These are phyloP conservation scores for Maconellicoccus hirsutus DNA, from an alignment of 1,140 invertebrate species.

Conservation along the genomic window DNA sequence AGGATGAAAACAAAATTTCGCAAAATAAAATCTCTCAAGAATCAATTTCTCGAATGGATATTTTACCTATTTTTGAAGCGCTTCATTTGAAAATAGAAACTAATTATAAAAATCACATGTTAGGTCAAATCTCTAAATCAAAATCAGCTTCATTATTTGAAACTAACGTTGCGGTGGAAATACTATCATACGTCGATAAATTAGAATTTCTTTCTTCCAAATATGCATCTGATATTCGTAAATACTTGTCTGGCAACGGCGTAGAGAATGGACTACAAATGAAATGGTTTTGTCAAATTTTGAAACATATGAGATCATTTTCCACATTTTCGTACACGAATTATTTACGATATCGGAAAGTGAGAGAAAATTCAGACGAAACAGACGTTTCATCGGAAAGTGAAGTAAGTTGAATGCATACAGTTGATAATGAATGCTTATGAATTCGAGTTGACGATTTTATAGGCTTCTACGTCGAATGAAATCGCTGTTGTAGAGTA, in stretches of 20 bases:
- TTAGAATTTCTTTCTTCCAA: not conserved
- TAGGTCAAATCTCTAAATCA: not conserved
- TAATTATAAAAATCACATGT: not conserved
- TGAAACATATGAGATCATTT: not conserved
- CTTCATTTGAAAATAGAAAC: slow-evolving; percentile 7
- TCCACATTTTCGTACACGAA: not conserved
- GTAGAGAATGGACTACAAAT: not conserved
- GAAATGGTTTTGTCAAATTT: not conserved
- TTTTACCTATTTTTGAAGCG: slow-evolving; percentile 11
- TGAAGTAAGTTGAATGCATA: not conserved
- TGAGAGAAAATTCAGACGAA: not conserved
- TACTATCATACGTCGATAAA: not conserved
- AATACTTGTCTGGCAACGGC: not conserved
- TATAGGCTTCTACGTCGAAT: too few species aligned
- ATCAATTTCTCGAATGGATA: not conserved
- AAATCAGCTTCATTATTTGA: not conserved
- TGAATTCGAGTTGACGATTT: too few species aligned
- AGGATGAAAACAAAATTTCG: not conserved
- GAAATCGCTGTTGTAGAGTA: too few species aligned
- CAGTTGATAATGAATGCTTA: too few species aligned
- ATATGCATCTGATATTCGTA: not conserved
- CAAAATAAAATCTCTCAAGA: not conserved
- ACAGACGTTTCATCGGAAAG: not conserved
- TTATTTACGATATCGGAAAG: not conserved
- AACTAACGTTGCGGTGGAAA: not conserved